Conservation (phyloP, 2,113 vertebrate species). For the Lepus europaeus region DNA sequence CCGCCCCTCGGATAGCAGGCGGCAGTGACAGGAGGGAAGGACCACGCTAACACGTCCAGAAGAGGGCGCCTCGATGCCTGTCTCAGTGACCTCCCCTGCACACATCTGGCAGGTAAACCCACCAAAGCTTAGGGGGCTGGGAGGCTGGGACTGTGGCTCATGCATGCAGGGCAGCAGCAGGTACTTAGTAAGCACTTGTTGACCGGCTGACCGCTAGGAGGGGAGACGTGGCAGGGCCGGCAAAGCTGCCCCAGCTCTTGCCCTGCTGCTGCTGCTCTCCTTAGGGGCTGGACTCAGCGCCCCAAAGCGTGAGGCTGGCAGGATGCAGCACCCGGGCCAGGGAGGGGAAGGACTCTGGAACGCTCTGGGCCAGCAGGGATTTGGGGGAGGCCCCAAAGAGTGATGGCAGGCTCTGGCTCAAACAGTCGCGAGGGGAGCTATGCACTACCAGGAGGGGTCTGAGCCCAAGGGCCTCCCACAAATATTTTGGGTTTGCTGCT, state of each 20-base stretch:
- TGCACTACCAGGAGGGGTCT: neutral
- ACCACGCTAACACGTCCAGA: neutral
- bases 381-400: neutral
- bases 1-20: neutral
- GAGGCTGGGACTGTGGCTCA: neutral
- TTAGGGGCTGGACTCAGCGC: neutral
- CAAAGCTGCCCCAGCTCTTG: neutral
- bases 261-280: neutral
- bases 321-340: neutral
- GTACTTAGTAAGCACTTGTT: neutral
- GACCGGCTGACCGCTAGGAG: neutral
- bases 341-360: neutral
- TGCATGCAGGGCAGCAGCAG: neutral
- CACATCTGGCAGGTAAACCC: neutral
- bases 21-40: neutral
- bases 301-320: neutral
- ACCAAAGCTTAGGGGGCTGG: neutral
- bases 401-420: neutral
- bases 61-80: neutral
- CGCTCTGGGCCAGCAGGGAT: neutral
- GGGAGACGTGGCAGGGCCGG: neutral
- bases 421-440: neutral
- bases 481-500: neutral
- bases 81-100: neutral
- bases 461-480: neutral